Evolutionary conservation across 2,888 invertebrate genomes (phyloP).

Genomic region (Drosophila nigricruria): DNA sequence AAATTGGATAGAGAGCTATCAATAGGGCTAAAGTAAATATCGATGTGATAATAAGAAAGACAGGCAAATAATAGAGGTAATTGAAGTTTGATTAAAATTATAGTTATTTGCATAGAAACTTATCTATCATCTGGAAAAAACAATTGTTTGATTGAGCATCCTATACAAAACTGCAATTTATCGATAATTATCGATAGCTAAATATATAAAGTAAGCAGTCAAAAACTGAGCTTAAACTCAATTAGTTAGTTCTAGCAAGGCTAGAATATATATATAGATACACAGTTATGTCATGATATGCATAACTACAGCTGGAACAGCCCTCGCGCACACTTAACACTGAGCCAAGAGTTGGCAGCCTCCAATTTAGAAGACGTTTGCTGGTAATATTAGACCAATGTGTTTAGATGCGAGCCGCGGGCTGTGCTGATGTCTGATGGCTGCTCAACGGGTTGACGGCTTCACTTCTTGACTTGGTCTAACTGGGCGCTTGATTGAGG

Average conservation of each 20-base stretch:
- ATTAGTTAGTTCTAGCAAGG: not conserved
- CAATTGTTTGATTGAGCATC: too few species aligned
- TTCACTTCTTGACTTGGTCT: constrained; percentile 40
- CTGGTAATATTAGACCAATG: constrained; percentile 59
- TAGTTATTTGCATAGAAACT: not conserved
- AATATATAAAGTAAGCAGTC: not conserved
- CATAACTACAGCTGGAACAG: constrained; percentile 15
- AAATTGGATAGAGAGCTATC: too few species aligned
- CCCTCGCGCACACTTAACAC: constrained; percentile 38
- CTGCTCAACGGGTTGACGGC: constrained; percentile 51
- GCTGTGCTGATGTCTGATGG: constrained; percentile 28
- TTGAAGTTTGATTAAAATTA: not conserved
- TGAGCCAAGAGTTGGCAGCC: constrained; percentile 15
- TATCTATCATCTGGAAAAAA: too few species aligned
- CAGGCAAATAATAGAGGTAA: not conserved
- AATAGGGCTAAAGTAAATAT: not conserved
- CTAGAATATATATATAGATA: not conserved
- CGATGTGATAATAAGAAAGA: not conserved
- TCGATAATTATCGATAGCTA: not conserved
- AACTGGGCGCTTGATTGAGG: constrained; percentile 56
- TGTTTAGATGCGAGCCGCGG: constrained; percentile 40
- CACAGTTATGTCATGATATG: too few species aligned
- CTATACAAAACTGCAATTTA: too few species aligned
- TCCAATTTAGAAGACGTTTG: constrained; percentile 52
- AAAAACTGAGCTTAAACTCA: too few species aligned